Evolutionary conservation across 2,113 vertebrate genomes (phyloP), one percentile per base, ranked within the genome.

Genomic region (Sinocyclocheilus anshuiensis): DNA sequence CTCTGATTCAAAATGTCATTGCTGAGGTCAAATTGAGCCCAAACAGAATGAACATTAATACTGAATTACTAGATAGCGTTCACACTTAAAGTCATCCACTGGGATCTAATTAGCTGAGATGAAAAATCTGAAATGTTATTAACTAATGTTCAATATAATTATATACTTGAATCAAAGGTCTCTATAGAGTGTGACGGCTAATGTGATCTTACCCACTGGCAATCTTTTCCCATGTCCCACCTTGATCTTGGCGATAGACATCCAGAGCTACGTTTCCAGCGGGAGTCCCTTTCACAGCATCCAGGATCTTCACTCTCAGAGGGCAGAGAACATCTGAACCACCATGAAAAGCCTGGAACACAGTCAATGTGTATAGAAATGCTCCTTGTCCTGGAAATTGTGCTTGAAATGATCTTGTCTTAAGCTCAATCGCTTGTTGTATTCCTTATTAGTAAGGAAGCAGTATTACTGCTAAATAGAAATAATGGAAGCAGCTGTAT

Each of bases 241-340:
- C 94, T 42, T 92, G 92, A 53, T 90, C 90, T 86, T 89, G 94
- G 87, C 90, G 95, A 85, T 90, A 96, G 74, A 97, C 94, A 61
- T 92, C 93, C 24, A 97, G 92, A 1, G 86, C 87, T 63, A 99
- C 91, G 0, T 93, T 92, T 59, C 92, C 91, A 3, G 97, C 97
- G 2, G 97, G 95, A 1, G 91, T 94, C 72, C 97, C 97, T 88
- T 94, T 95, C 67, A 98, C 95, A 1, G 97, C 97, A 77, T 99
- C 97, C 74, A 99, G 93, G 88, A 97, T 95, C 92, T 98, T 99
- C 84, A 98, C 95, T 92, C 95, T 97, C 84, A 99, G 93, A 72
- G 97, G 96, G 90, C 97, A 96, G 75, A 94, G 96, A 77, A 92
- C 89, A 83, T 96, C 93, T 1, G 94, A 93, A n/a, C 92, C 89